Conservation (phyloP, 2,113 vertebrate species). For the Aleadryas rufinucha region DNA sequence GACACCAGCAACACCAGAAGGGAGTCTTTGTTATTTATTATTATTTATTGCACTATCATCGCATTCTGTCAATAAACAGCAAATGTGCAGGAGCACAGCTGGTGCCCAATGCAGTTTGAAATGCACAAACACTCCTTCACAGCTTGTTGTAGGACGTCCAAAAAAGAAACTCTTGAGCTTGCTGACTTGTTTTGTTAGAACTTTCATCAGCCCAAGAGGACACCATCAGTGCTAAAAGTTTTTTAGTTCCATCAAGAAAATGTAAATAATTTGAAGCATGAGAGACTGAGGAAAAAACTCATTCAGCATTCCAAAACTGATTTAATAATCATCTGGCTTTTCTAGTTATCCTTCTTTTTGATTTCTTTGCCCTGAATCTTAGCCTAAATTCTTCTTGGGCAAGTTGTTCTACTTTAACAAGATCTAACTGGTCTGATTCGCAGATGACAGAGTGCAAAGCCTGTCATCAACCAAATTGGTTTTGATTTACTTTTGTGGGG, state of each 20-base stretch:
- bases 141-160: neutral
- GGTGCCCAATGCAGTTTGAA: neutral
- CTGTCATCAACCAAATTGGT: neutral
- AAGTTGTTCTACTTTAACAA: neutral
- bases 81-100: neutral
- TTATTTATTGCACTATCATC: neutral
- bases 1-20: neutral
- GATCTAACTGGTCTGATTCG: constrained; percentile 1
- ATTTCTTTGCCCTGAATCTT: neutral
- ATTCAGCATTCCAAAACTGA: neutral
- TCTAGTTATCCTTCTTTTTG: neutral
- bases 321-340: neutral
- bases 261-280: neutral
- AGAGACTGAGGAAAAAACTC: neutral
- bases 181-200: neutral
- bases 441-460: neutral
- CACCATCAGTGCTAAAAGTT: neutral
- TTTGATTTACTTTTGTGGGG: neutral
- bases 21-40: neutral
- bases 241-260: neutral
- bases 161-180: neutral
- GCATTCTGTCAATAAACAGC: neutral
- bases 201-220: neutral
- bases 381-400: neutral
- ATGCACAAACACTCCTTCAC: neutral